Conservation (phyloP, 2,113 vertebrate genomes). For the Strigops habroptila region DNA sequence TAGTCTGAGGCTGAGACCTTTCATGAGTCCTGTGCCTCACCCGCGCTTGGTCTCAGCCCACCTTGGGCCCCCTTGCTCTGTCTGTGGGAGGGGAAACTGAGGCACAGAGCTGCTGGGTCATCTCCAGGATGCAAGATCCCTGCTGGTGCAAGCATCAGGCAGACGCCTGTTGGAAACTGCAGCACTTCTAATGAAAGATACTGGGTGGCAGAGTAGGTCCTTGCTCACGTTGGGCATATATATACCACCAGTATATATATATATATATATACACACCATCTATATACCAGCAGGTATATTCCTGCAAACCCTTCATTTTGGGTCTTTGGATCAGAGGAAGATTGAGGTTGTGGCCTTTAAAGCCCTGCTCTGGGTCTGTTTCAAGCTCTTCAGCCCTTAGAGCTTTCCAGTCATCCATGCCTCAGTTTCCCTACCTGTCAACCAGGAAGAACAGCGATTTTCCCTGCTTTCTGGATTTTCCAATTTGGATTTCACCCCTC, state of each 20-base stretch:
- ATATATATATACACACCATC: too few species aligned
- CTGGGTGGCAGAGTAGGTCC: neutral
- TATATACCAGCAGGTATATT: too few species aligned
- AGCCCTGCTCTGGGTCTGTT: neutral
- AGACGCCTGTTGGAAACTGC: neutral
- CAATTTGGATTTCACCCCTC: too few species aligned
- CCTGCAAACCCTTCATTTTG: too few species aligned
- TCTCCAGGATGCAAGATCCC: neutral
- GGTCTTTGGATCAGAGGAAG: neutral
- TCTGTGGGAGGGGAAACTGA: neutral
- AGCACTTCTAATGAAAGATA: neutral
- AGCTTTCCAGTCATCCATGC: neutral
- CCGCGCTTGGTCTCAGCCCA: too few species aligned
- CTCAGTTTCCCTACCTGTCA: neutral
- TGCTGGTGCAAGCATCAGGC: neutral
- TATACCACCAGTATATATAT: too few species aligned
- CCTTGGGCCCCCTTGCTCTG: rapidly evolving
- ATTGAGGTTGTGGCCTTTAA: neutral
- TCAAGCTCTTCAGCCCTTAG: neutral
- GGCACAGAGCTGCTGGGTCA: neutral
- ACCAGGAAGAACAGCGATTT: rapidly evolving
- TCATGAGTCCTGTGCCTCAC: neutral
- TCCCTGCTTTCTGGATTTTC: too few species aligned
- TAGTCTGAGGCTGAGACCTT: neutral
- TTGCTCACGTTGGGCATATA: neutral